phyloP scores from a whole-genome alignment of 2,113 vertebrate species.

The Dipodomys stephensi region DNA sequence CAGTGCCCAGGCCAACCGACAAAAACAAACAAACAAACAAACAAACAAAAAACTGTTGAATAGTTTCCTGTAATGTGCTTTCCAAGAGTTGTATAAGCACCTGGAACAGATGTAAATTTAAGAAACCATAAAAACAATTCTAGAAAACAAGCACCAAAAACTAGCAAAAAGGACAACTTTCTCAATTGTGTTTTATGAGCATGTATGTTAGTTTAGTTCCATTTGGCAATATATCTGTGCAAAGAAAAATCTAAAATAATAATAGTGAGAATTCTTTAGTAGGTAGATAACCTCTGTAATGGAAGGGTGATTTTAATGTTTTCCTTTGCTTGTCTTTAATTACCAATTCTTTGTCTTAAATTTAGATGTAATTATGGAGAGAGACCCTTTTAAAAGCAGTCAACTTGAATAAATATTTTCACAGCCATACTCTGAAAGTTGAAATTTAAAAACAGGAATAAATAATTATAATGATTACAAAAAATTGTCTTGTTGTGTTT shows the following conservation, averaged over 20 bases:
- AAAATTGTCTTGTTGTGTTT: constrained; percentile 24
- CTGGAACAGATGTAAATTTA: constrained; percentile 38
- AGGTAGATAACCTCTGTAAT: not conserved
- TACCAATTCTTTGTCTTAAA: constrained; percentile 30
- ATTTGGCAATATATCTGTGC: not conserved
- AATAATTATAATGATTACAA: constrained; percentile 36
- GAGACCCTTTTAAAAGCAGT: constrained; percentile 19
- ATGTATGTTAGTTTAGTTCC: not conserved
- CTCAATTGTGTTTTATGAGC: not conserved
- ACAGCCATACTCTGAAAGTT: constrained; percentile 6
- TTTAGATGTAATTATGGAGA: constrained; percentile 40
- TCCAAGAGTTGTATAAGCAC: not conserved
- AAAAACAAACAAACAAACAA: no score
- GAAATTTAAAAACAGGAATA: constrained; percentile 36
- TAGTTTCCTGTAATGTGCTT: constrained; percentile 22
- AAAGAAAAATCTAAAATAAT: not conserved
- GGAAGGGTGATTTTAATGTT: not conserved
- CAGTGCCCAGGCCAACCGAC: no score
- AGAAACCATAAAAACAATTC: not conserved
- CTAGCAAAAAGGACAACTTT: not conserved
- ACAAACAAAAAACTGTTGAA: not conserved
- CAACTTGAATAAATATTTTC: constrained; percentile 20
- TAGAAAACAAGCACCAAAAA: not conserved
- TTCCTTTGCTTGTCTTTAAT: not conserved
- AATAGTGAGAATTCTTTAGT: constrained; percentile 7